Base-by-base conservation (phyloP, 2,888 invertebrate genomes). In the Aromia moschata region DNA sequence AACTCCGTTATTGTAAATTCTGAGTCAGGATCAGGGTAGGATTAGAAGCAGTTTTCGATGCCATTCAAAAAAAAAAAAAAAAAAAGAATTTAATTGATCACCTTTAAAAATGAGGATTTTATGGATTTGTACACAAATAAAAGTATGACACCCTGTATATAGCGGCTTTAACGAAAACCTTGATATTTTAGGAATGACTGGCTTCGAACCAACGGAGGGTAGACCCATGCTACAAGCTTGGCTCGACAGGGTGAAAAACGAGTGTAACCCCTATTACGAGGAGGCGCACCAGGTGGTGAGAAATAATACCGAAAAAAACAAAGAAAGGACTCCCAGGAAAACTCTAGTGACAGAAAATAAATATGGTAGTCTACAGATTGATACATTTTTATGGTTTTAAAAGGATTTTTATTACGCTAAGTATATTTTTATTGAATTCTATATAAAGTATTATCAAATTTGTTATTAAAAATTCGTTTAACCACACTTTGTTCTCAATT, bases 261-360 rank as follows among this genome's bases (percentile, higher is more conserved):
- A 84, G 60, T 86, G 87, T 68, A 84, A 83, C 74, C 90, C 90
- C 0, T 77, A 84, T 67, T 91, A 89, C 71, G 85, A 87, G 62
- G 87, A 88, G 65, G 90, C 87, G 0, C 78, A 80, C 63, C 49
- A 53, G n/a, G 14, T 75, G 18, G 37, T 79, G n/a, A n/a, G n/a
- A n/a, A n/a, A 74, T 75, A 66, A 12, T 76, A 5, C 5, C 25
- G 25, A 25, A 25, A 25, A 4, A 25, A 25, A 25, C 25, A 25
- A 25, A 25, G 9, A 25, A 25, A 25, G 25, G 25, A 25, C 25
- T 25, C 5, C 5, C 4, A 25, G 25, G 5, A 4, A 25, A 25
- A 25, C 25, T 25, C 5, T 25, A 25, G 9, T 25, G 5, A 25
- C 5, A 5, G 25, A 25, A 25, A 25, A 25, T 25, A 25, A 5